These are phyloP conservation scores for Phengaris alcon DNA, from an alignment of 2,888 invertebrate species.

Conservation along the genomic window DNA sequence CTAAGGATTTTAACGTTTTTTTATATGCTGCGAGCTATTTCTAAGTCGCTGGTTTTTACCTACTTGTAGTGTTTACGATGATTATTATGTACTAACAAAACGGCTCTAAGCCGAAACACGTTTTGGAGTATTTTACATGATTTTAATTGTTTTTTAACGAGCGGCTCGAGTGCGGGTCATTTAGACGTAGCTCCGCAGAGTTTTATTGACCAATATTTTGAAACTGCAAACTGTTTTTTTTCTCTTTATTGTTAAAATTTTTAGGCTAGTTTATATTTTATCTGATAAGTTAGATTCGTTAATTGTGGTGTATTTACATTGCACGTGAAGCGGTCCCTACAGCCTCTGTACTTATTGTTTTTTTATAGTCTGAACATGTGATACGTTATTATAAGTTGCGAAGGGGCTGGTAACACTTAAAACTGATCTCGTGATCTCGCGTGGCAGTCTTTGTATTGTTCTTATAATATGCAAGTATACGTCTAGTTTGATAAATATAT, in stretches of 20 bases:
- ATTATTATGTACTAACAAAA: slow-evolving; percentile 53
- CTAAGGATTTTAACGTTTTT: slow-evolving; percentile 79
- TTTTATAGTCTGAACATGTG: slow-evolving; percentile 76
- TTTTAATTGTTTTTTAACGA: slow-evolving; percentile 60
- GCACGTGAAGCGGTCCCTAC: slow-evolving; percentile 71
- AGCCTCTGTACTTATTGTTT: slow-evolving; percentile 68
- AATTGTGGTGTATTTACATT: slow-evolving; percentile 75
- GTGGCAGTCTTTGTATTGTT: slow-evolving; percentile 31
- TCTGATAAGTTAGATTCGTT: slow-evolving; percentile 77
- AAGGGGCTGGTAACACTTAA: slow-evolving; percentile 45
- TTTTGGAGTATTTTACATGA: slow-evolving; percentile 78
- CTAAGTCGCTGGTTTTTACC: slow-evolving; percentile 76
- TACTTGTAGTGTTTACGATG: slow-evolving; percentile 55
- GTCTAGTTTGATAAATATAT: slow-evolving; percentile 36
- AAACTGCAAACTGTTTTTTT: slow-evolving; percentile 60
- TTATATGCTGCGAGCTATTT: slow-evolving; percentile 78
- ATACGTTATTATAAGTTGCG: slow-evolving; percentile 57
- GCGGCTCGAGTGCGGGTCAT: slow-evolving; percentile 53
- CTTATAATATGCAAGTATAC: slow-evolving; percentile 36
- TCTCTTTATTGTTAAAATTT: slow-evolving; percentile 77
- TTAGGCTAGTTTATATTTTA: slow-evolving; percentile 78
- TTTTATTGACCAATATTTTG: slow-evolving; percentile 75
- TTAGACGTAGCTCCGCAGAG: slow-evolving; percentile 78
- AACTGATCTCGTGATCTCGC: slow-evolving; percentile 35
- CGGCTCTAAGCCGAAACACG: slow-evolving; percentile 68